Evolutionary conservation across 2,797 vertebrate species (phyloP).

Genomic region (Enoplosus armatus): DNA sequence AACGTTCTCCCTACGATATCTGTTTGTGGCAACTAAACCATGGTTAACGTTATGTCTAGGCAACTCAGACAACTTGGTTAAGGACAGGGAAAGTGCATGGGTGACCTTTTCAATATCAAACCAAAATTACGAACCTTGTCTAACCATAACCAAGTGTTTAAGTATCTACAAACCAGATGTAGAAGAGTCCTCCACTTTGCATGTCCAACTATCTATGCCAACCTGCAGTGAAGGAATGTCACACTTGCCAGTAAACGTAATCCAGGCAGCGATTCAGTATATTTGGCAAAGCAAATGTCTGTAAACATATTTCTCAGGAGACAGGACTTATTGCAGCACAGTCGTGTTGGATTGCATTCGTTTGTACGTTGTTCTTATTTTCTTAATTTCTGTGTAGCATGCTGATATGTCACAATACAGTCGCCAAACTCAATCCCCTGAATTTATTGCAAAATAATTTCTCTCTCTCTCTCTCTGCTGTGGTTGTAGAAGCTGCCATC

Average conservation of each 20-base stretch:
- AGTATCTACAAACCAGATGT: background rate
- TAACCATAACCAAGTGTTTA: background rate
- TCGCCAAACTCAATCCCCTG: background rate
- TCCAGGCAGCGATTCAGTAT: background rate
- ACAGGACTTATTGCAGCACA: background rate
- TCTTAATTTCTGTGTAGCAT: background rate
- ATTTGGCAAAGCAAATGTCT: background rate
- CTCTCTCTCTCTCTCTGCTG: too few relatives aligned
- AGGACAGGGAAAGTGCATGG: background rate
- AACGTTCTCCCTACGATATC: background rate
- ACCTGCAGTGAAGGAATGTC: background rate
- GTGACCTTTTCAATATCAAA: background rate
- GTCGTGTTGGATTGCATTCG: background rate
- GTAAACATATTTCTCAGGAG: background rate
- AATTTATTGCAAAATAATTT: slow-evolving; percentile 23
- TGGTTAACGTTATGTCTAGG: background rate
- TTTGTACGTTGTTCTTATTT: background rate
- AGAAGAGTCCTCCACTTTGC: background rate
- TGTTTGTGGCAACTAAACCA: background rate
- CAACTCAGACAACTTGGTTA: background rate
- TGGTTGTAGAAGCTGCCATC: slow-evolving; percentile 10
- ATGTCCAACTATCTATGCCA: background rate
- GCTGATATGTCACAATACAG: slow-evolving; percentile 6
- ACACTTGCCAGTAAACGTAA: too few relatives aligned
- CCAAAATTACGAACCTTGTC: background rate